Evolutionary conservation across 2,113 vertebrate genomes (phyloP).

Genomic region (Plecotus auritus): DNA sequence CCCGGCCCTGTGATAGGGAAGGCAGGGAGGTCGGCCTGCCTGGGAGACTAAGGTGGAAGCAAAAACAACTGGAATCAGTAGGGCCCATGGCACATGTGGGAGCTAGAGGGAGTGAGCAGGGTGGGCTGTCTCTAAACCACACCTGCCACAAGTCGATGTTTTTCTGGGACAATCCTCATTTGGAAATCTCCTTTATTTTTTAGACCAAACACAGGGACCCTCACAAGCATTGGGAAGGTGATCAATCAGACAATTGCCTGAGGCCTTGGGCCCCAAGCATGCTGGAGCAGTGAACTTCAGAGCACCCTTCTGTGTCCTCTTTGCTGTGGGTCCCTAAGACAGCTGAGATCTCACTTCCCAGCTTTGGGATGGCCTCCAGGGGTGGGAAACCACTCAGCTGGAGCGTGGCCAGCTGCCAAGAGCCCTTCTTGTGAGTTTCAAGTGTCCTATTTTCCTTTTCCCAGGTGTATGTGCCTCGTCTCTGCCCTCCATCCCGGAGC

Average conservation of each 20-base stretch:
- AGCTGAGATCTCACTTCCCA: not conserved
- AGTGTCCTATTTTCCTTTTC: slow-evolving; percentile 44
- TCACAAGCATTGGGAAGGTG: not conserved
- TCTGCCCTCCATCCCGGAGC: not conserved
- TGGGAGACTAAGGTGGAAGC: not conserved
- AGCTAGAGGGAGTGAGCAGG: not conserved
- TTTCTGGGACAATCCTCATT: not conserved
- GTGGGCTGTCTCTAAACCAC: not conserved
- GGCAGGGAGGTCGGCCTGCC: not conserved
- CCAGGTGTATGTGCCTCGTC: not conserved
- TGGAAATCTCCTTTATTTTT: slow-evolving; percentile 37
- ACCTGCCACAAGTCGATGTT: not conserved
- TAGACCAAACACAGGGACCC: slow-evolving; percentile 20
- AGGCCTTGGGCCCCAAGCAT: not conserved
- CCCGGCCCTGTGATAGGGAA: not conserved
- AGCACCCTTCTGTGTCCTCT: not conserved
- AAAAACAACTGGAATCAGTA: not conserved
- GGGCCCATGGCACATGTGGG: not conserved
- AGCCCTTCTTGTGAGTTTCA: slow-evolving; percentile 36
- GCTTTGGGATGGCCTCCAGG: not conserved
- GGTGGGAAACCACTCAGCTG: not conserved
- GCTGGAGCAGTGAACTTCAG: not conserved
- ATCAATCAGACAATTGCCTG: not conserved
- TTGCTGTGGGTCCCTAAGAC: not conserved
- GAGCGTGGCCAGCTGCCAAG: not conserved